phyloP scores from a whole-genome alignment of 1,140 invertebrate species.

The Carposina sasakii region DNA sequence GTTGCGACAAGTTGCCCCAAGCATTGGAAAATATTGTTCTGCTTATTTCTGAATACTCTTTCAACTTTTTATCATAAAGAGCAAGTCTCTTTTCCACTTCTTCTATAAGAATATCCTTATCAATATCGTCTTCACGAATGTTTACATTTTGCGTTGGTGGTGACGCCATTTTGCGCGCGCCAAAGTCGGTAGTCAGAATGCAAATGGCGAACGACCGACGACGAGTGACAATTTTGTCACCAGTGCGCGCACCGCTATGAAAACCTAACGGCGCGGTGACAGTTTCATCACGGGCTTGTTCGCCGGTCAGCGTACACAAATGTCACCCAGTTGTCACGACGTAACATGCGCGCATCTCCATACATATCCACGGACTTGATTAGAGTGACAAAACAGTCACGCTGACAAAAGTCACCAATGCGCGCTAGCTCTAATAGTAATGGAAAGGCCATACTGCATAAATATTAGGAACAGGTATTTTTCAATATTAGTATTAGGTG shows the following conservation, averaged over 20 bases:
- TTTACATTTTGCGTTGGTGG: background rate
- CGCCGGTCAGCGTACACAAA: constrained; percentile 3
- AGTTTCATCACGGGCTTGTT: constrained; percentile 4
- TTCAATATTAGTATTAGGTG: too few relatives aligned
- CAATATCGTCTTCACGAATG: background rate
- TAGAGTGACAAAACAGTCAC: background rate
- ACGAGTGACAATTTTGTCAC: background rate
- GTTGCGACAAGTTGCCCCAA: too few relatives aligned
- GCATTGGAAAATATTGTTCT: too few relatives aligned
- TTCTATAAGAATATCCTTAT: background rate
- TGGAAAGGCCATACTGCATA: too few relatives aligned
- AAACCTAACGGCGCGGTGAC: constrained; percentile 2
- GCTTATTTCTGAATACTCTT: too few relatives aligned
- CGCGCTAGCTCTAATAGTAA: background rate
- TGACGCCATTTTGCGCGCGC: too few relatives aligned
- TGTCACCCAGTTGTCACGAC: constrained; percentile 4
- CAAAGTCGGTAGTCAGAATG: too few relatives aligned
- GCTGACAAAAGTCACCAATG: constrained; percentile 3
- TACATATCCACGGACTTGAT: constrained; percentile 5
- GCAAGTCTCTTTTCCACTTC: background rate
- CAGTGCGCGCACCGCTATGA: background rate
- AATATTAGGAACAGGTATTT: too few relatives aligned
- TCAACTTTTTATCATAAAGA: background rate
- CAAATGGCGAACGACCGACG: too few relatives aligned
- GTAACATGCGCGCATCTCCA: background rate